Conservation (phyloP, 1,140 invertebrate genomes). For the Neocloeon triangulifer region DNA sequence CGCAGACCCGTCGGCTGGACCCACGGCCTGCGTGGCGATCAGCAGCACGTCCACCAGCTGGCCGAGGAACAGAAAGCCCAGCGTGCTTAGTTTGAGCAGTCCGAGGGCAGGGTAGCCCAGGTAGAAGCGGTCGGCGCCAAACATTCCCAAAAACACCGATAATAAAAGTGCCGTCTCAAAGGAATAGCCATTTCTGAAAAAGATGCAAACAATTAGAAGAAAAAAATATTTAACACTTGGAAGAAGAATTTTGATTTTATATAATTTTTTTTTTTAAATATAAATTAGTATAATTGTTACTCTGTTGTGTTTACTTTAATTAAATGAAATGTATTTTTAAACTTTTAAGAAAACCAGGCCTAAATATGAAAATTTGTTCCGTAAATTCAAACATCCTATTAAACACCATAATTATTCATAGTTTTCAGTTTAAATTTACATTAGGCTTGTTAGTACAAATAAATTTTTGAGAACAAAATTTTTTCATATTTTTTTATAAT, state of each 20-base stretch:
- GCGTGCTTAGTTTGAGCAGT: constrained; percentile 78
- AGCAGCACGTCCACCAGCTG: constrained; percentile 87
- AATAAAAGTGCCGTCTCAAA: constrained; percentile 79
- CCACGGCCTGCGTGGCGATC: constrained; percentile 79
- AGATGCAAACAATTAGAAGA: constrained; percentile 1
- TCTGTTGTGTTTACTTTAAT: no score
- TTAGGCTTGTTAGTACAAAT: no score
- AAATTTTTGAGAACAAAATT: no score
- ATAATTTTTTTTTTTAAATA: constrained; percentile 11
- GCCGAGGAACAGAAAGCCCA: constrained; percentile 92
- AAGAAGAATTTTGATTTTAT: constrained; percentile 7
- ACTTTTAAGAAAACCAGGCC: no score
- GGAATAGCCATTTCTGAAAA: constrained; percentile 77
- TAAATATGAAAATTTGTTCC: no score
- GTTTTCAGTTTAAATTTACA: no score
- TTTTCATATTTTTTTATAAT: no score
- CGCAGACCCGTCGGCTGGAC: constrained; percentile 88
- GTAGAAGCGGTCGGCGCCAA: constrained; percentile 93
- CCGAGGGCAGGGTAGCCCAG: constrained; percentile 90
- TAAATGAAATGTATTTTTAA: no score
- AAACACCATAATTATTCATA: no score
- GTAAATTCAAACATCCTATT: no score
- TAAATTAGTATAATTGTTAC: no score
- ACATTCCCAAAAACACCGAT: constrained; percentile 90
- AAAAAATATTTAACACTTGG: constrained; percentile 3